Conservation (phyloP, 2,888 invertebrate species). For the Protophormia terraenovae region DNA sequence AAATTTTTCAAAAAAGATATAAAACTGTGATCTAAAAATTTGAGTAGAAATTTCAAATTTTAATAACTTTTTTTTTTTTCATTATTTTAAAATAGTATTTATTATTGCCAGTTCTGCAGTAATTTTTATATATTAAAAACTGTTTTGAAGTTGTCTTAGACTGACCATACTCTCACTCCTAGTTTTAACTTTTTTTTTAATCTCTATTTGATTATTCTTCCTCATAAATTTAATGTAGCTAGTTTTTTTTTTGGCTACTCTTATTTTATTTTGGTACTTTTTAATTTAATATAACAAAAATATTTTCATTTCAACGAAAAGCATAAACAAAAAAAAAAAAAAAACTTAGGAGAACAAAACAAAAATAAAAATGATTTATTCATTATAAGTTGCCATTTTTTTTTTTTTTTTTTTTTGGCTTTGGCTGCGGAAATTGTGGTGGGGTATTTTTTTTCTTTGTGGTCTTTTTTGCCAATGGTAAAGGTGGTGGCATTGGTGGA, state of each 20-base stretch:
- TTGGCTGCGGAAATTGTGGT: not conserved
- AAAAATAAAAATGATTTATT: conserved; percentile 8
- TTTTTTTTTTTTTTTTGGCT: not conserved
- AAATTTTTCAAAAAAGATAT: no score
- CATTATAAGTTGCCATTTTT: not conserved
- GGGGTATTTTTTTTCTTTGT: not conserved
- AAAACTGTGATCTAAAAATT: no score
- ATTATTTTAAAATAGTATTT: no score
- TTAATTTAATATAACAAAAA: conserved; percentile 10
- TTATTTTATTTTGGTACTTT: not conserved
- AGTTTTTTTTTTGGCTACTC: not conserved
- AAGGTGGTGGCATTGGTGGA: not conserved
- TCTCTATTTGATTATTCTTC: not conserved
- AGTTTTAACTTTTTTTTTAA: not conserved
- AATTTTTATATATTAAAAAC: no score
- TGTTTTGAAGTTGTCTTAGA: not conserved
- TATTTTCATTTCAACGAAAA: conserved; percentile 17
- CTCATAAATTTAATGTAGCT: no score
- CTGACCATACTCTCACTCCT: not conserved
- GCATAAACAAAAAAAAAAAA: not conserved
- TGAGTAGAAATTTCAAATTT: no score
- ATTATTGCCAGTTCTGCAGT: no score
- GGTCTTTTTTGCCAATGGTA: not conserved
- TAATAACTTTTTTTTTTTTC: no score
- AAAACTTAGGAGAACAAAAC: not conserved